phyloP scores from a whole-genome alignment of 1,140 invertebrate species.

The Drosophila trapezifrons region DNA sequence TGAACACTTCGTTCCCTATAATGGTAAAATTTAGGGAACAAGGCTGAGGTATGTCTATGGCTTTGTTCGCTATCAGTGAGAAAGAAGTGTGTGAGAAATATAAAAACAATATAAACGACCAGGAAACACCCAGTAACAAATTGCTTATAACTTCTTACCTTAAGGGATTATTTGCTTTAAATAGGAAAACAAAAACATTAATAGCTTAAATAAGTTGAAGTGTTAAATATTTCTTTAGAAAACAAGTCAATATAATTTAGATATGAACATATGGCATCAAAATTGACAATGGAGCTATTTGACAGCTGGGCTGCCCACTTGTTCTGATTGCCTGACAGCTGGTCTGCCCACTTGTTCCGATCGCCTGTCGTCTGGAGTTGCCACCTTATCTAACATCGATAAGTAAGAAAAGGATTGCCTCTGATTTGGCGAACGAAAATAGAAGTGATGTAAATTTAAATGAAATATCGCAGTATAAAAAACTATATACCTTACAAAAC shows the following conservation, averaged over 20 bases:
- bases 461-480: no score
- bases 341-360: no score
- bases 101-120: neutral
- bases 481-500: neutral
- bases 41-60: slow-evolving; percentile 34
- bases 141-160: no score
- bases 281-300: neutral
- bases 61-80: slow-evolving; percentile 14
- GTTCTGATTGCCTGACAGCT: no score
- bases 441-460: neutral
- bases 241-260: no score
- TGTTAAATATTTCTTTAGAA: no score
- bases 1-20: slow-evolving; percentile 20
- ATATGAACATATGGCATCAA: no score
- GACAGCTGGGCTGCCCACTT: neutral
- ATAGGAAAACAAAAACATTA: neutral
- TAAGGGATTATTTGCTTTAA: neutral
- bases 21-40: slow-evolving; percentile 33
- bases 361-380: no score
- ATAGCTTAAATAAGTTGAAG: neutral
- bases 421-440: no score
- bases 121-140: neutral
- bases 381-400: no score
- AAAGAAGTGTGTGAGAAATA: neutral
- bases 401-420: no score